Conservation (phyloP, 2,888 invertebrate species). For the Carpatolechia fugitivella region DNA sequence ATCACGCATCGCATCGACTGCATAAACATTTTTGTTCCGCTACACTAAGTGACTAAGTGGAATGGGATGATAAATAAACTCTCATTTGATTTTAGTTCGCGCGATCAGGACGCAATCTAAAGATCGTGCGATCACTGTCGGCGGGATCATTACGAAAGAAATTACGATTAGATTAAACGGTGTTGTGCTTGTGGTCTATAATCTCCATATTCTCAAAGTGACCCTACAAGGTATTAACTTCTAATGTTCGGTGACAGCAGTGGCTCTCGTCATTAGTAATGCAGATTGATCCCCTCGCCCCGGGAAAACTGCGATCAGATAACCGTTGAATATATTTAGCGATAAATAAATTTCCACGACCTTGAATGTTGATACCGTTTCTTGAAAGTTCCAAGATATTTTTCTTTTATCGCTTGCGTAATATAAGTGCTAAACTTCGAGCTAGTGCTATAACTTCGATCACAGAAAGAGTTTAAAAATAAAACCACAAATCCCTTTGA, state of each 20-base stretch:
- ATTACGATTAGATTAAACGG: conserved; percentile 12
- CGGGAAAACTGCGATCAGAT: conserved; percentile 7
- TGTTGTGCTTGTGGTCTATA: neutral
- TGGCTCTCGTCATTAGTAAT: conserved; percentile 18
- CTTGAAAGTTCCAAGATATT: neutral
- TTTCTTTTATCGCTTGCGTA: no score
- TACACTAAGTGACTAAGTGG: no score
- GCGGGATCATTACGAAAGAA: conserved; percentile 4
- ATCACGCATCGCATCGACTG: no score
- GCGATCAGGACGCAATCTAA: neutral
- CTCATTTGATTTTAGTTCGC: neutral
- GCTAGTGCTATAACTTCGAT: no score
- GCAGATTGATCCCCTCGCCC: conserved; percentile 18
- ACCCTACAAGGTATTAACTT: conserved; percentile 13
- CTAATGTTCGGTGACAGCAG: conserved; percentile 6
- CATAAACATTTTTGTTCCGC: no score
- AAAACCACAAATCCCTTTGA: no score
- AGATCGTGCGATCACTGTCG: conserved; percentile 1
- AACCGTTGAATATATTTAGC: neutral
- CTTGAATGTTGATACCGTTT: neutral
- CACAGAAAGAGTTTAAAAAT: no score
- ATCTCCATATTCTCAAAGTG: conserved; percentile 7
- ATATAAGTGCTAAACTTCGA: no score
- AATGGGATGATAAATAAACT: no score
- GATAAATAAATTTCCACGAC: conserved; percentile 8